These are phyloP conservation scores for Arbacia lixula DNA, from an alignment of 53 echinoderm and acorn worm genomes.

Conservation along the genomic window DNA sequence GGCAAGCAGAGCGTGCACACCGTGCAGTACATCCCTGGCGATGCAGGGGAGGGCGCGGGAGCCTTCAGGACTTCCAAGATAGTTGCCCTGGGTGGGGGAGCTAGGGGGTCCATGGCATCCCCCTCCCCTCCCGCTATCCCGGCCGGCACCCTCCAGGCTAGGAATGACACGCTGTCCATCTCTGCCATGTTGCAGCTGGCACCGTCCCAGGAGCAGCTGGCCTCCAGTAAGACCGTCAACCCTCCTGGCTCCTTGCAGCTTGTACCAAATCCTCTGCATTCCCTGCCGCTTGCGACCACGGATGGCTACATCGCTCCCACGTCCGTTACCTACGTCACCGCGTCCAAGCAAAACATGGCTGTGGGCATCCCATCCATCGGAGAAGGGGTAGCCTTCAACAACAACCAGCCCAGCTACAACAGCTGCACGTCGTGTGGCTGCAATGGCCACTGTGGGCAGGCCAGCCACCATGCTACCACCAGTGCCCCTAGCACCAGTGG, in stretches of 20 bases:
- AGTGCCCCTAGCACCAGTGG: constrained; percentile 34
- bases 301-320: constrained; percentile 66
- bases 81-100: constrained; percentile 23
- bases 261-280: constrained; percentile 42
- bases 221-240: constrained; percentile 37
- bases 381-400: constrained; percentile 64
- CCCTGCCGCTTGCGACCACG: constrained; percentile 15
- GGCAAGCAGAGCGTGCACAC: constrained; percentile 45
- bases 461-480: constrained; percentile 58
- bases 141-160: constrained; percentile 36
- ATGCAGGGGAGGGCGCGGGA: constrained; percentile 25
- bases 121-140: constrained; percentile 50
- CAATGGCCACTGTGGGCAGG: constrained; percentile 77
- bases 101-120: constrained; percentile 16
- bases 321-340: constrained; percentile 75
- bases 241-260: constrained; percentile 25
- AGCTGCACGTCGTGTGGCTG: constrained; percentile 81
- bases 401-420: constrained; percentile 63
- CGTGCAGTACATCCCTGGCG: constrained; percentile 48
- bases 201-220: neutral
- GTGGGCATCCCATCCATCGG: constrained; percentile 39
- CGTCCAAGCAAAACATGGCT: constrained; percentile 59
- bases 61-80: constrained; percentile 33
- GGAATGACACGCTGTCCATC: constrained; percentile 9
- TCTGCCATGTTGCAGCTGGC: neutral